Evolutionary conservation across 2,888 invertebrate species (phyloP).

Genomic region (Augiades crinisus): DNA sequence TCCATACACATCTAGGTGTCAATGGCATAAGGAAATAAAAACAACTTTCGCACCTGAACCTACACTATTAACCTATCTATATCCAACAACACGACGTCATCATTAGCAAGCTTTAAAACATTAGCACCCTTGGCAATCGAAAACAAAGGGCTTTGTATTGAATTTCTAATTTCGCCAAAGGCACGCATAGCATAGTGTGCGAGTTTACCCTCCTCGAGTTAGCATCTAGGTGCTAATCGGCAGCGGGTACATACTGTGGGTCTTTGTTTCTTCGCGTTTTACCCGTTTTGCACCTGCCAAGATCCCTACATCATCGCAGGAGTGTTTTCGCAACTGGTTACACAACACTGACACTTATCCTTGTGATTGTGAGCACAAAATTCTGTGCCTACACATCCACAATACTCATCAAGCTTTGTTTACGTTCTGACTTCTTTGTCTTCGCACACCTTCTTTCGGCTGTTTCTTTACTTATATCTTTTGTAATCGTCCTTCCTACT

Average conservation of each 20-base stretch:
- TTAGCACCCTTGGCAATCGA: conserved; percentile 1
- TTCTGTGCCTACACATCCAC: neutral
- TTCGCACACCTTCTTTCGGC: neutral
- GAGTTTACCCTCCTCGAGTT: conserved; percentile 2
- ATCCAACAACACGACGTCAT: neutral
- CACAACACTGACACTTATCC: neutral
- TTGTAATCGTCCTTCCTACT: neutral
- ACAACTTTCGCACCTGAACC: neutral
- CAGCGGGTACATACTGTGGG: neutral
- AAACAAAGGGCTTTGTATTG: conserved; percentile 13
- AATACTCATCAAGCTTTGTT: neutral
- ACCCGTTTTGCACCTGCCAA: conserved; percentile 49
- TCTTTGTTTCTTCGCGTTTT: conserved; percentile 39
- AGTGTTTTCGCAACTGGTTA: neutral
- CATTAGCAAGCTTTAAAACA: conserved; percentile 19
- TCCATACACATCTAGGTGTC: too few species aligned
- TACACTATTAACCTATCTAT: neutral
- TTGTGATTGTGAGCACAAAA: neutral
- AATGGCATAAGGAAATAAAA: too few species aligned
- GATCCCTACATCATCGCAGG: conserved; percentile 1
- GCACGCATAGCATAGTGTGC: conserved; percentile 3
- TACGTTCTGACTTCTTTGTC: neutral
- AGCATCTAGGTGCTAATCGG: conserved; percentile 7
- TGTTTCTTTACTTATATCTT: neutral
- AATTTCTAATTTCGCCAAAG: conserved; percentile 15